Base-by-base conservation (phyloP, 2,113 vertebrate genomes). In the Menura novaehollandiae region DNA sequence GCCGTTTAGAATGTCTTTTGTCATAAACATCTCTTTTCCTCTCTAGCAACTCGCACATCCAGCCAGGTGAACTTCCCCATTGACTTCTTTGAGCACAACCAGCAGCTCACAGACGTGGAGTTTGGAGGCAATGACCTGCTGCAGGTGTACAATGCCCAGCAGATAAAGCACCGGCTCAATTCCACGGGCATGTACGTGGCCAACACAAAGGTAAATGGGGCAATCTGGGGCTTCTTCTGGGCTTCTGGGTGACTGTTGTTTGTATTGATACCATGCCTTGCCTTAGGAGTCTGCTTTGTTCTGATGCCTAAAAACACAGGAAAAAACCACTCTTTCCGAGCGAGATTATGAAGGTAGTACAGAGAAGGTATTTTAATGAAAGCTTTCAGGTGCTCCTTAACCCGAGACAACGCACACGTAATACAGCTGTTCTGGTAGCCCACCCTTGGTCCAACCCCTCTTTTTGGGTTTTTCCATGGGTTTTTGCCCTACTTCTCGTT, bases 61-160 rank as follows among this genome's bases (percentile, higher is more conserved):
- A 99, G 98, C 97, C 99, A 99, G 90, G 99, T 99, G 93, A 99
- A 98, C n/a, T 99, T 99, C 95, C 99, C 99, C 37, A 99, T 99
- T n/a, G 99, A 99, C 97, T 99, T 99, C 97, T 99, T 99, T 83
- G 99, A 99, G 84, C 99, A 99, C 98, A 99, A 99, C 97, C 99
- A 99, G 95, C 99, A 99, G 85, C 98, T 99, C 80, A 99, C 99
- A 6, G 99, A 99, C 10, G 99, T 99, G 89, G 99, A 99, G 95
- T 99, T 99, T 15, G 99, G 99, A 4, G 99, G 99, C 46, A 99
- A 99, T 24, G 99, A 99, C 94, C 98, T 99, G 80, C 97, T 99
- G 82, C 99, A 99, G 96, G 99, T 99, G 80, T 99, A 99, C 96
- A 99, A 99, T 2, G 99, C 99, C 44, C 99, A 99, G 95, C 99